A percentile compares a stretch with the other conserved stretches of the same genome.
Conservation (phyloP, 2,113 vertebrate species). For the Phylloscopus whistleri region DNA sequence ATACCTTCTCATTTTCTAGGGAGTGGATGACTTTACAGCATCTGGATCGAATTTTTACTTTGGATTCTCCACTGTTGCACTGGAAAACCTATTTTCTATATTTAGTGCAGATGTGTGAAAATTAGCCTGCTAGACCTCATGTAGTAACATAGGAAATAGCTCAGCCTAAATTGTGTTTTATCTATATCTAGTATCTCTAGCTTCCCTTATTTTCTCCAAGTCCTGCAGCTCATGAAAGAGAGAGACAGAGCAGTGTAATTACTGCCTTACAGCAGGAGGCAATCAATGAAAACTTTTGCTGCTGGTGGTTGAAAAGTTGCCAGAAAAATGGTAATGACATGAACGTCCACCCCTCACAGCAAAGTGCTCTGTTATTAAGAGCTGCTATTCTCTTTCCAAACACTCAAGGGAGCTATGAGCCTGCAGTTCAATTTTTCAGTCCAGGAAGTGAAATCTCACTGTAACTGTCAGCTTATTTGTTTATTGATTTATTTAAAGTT, state of each 20-base stretch:
- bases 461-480: background rate
- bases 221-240: background rate
- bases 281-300: slow-evolving; percentile 44
- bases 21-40: background rate
- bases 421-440: slow-evolving; percentile 35
- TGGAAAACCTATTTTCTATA: background rate
- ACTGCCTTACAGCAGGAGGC: background rate
- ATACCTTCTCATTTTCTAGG: background rate
- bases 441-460: slow-evolving; percentile 9
- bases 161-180: background rate
- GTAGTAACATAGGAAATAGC: background rate
- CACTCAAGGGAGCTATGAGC: slow-evolving; percentile 66
- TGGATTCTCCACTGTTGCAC: background rate
- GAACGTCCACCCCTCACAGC: background rate
- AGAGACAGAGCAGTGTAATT: background rate
- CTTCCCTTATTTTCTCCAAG: background rate
- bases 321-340: slow-evolving; percentile 16
- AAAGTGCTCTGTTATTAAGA: slow-evolving; percentile 42
- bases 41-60: background rate
- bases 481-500: background rate
- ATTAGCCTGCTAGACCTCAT: background rate
- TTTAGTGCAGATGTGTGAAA: background rate
- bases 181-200: background rate
- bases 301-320: slow-evolving; percentile 37
- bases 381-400: slow-evolving; percentile 57